phyloP scores from a whole-genome alignment of 2,113 vertebrate species.

The Hucho hucho region DNA sequence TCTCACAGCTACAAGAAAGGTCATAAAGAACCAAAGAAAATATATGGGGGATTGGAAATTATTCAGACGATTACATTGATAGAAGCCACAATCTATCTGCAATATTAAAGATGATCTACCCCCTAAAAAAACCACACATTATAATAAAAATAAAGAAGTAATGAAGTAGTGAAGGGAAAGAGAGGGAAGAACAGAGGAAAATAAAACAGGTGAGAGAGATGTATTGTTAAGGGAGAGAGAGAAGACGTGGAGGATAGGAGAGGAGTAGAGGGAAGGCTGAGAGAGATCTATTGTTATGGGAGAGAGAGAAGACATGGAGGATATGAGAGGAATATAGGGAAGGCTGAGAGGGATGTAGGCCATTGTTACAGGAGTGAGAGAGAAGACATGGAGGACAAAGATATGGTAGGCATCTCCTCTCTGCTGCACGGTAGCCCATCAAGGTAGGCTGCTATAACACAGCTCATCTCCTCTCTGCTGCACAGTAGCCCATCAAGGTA shows the following conservation, averaged over 20 bases:
- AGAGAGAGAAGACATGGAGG: neutral
- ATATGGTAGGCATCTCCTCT: neutral
- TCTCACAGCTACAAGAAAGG: constrained; percentile 29
- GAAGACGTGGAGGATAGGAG: neutral
- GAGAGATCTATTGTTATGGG: constrained; percentile 4
- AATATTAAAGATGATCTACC: too few relatives aligned
- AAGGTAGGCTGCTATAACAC: too few relatives aligned
- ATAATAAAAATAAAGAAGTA: neutral
- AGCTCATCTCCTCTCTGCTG: neutral
- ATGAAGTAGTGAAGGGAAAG: constrained; percentile 8
- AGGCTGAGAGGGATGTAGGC: neutral
- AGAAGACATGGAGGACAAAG: neutral
- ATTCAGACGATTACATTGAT: too few relatives aligned
- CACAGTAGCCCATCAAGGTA: constrained; percentile 32
- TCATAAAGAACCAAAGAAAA: constrained; percentile 6
- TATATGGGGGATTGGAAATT: too few relatives aligned
- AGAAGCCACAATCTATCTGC: too few relatives aligned
- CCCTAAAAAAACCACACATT: too few relatives aligned
- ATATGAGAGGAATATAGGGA: neutral
- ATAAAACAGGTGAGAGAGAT: neutral
- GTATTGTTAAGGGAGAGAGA: constrained; percentile 1
- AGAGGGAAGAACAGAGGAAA: neutral
- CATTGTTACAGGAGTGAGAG: neutral
- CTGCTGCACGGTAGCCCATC: too few relatives aligned
- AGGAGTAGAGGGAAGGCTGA: neutral